Evolutionary conservation across 1,140 invertebrate species (phyloP).

Genomic region (Tetramorium parvispinum): DNA sequence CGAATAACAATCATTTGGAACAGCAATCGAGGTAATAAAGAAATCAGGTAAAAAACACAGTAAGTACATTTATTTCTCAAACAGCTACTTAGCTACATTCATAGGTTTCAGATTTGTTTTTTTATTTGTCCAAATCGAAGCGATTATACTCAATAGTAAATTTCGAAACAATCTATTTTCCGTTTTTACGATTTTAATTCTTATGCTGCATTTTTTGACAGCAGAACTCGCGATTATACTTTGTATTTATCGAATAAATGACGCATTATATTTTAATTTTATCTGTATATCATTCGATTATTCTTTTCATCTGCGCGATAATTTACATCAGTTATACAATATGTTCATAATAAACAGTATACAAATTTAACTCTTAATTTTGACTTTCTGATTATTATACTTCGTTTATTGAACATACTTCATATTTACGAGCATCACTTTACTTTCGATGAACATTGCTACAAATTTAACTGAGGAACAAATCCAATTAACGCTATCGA

Average conservation of each 20-base stretch:
- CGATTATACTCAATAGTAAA: background rate
- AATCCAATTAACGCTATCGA: background rate
- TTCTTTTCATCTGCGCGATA: background rate
- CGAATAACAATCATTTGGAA: slow-evolving; percentile 78
- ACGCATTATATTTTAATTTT: slow-evolving; percentile 38
- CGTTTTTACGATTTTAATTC: background rate
- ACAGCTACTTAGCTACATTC: slow-evolving; percentile 79
- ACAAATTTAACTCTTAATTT: background rate
- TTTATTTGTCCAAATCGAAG: background rate
- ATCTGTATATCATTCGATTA: slow-evolving; percentile 8
- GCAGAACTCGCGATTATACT: background rate
- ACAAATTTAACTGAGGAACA: background rate
- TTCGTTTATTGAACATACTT: background rate
- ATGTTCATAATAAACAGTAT: background rate
- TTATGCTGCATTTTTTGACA: background rate
- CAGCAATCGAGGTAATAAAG: slow-evolving; percentile 76
- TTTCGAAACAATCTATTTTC: background rate
- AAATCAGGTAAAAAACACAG: slow-evolving; percentile 71
- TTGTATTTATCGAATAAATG: slow-evolving; percentile 10
- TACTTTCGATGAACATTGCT: background rate
- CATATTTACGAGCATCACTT: background rate
- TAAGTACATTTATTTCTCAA: slow-evolving; percentile 53
- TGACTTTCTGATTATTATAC: background rate
- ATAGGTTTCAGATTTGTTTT: slow-evolving; percentile 70
- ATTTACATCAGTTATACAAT: background rate